These are phyloP conservation scores for Danaus melanippus DNA, from an alignment of 1,140 invertebrate species.

Conservation along the genomic window DNA sequence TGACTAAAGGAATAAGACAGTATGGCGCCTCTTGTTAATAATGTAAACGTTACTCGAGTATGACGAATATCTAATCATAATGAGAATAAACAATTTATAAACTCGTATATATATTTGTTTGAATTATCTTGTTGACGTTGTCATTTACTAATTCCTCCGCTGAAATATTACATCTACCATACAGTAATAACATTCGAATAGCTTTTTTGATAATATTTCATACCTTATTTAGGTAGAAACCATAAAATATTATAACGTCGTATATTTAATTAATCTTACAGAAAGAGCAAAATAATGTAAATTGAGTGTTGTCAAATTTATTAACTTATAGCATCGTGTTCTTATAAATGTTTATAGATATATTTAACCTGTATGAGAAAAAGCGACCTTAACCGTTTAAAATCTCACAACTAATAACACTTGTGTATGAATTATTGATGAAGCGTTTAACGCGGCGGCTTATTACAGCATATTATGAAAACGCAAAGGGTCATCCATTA, in stretches of 20 bases:
- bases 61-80: conserved; percentile 6
- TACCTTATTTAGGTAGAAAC: too few relatives aligned
- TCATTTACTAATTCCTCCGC: too few relatives aligned
- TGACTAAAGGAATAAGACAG: conserved; percentile 24
- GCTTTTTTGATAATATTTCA: too few relatives aligned
- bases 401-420: conserved; percentile 38
- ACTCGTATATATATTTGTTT: too few relatives aligned
- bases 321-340: conserved; percentile 13
- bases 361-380: conserved; percentile 10
- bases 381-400: conserved; percentile 27
- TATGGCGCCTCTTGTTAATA: conserved; percentile 32
- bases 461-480: conserved; percentile 50
- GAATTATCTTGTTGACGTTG: too few relatives aligned
- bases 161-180: too few relatives aligned
- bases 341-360: conserved; percentile 5
- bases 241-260: too few relatives aligned
- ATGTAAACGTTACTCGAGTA: conserved; percentile 2
- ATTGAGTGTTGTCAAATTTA: too few relatives aligned
- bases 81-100: too few relatives aligned
- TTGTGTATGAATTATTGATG: conserved; percentile 54
- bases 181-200: too few relatives aligned
- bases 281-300: too few relatives aligned
- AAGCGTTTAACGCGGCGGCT: conserved; percentile 43
- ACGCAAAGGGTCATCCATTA: conserved; percentile 44
- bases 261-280: too few relatives aligned